Percentiles rank a stretch among this genome's conserved stretches.
These are phyloP conservation scores for Drosophila ustulata DNA, from an alignment of 2,888 invertebrate genomes.

Conservation along the genomic window DNA sequence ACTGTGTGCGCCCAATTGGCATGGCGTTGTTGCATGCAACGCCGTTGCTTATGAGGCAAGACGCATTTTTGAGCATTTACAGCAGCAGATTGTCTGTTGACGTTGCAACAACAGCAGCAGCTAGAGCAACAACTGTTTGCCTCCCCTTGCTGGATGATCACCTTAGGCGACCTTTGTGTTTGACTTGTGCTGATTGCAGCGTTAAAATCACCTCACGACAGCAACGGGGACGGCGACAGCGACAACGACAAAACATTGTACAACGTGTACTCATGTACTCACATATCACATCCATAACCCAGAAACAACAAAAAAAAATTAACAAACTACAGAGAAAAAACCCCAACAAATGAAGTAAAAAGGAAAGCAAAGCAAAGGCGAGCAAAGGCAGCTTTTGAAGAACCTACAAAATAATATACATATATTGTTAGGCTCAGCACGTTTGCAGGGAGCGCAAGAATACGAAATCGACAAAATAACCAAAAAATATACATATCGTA, in stretches of 20 bases:
- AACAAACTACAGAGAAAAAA: background rate
- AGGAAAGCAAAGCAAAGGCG: constrained; percentile 18
- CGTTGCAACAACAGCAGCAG: background rate
- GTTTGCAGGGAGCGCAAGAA: constrained; percentile 45
- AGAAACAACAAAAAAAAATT: constrained; percentile 10
- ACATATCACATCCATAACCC: constrained; percentile 47
- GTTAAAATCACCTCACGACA: constrained; percentile 60
- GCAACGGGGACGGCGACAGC: constrained; percentile 32
- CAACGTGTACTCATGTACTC: constrained; percentile 75
- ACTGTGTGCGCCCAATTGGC: constrained; percentile 58
- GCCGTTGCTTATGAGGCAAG: background rate
- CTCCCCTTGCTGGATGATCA: constrained; percentile 23
- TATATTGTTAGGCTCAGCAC: constrained; percentile 76
- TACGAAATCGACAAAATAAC: constrained; percentile 10
- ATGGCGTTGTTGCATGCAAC: constrained; percentile 55
- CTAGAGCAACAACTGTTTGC: constrained; percentile 2
- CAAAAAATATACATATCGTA: background rate
- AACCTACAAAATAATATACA: constrained; percentile 37
- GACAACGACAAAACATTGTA: constrained; percentile 44
- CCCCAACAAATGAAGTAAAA: constrained; percentile 5
- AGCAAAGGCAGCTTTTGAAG: constrained; percentile 30
- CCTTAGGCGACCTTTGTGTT: constrained; percentile 66
- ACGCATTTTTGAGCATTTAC: constrained; percentile 15
- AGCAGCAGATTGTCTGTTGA: constrained; percentile 31
- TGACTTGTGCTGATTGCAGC: constrained; percentile 80